Conservation (phyloP, 2,113 vertebrate genomes). For the Ptilorrhoa leucosticta region DNA sequence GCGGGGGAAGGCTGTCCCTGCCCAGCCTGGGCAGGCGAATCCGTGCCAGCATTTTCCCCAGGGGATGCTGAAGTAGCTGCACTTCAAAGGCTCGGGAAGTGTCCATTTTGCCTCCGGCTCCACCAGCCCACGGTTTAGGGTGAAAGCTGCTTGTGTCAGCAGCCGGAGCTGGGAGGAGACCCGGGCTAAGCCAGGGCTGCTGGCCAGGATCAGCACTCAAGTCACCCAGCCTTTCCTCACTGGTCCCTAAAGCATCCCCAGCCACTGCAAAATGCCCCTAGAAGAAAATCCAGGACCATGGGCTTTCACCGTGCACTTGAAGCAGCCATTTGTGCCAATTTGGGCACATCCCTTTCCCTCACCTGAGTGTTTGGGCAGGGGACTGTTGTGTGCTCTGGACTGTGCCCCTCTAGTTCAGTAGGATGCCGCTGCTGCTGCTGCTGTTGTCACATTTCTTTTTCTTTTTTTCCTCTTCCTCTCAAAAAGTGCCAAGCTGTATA, state of each 20-base stretch:
- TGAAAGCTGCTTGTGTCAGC: slow-evolving; percentile 55
- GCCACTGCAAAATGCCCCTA: rapidly evolving
- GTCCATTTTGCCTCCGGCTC: slow-evolving; percentile 42
- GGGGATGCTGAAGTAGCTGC: slow-evolving; percentile 18
- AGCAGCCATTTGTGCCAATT: not conserved
- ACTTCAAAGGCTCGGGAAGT: slow-evolving; percentile 48
- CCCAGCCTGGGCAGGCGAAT: not conserved
- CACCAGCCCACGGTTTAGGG: not conserved
- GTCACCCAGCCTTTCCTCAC: not conserved
- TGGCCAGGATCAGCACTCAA: not conserved
- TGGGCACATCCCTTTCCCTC: not conserved
- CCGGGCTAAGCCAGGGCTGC: not conserved
- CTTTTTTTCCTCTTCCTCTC: not conserved
- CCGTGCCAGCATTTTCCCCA: not conserved
- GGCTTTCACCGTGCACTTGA: not conserved
- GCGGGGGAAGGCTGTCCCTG: not conserved
- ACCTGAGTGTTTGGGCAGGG: rapidly evolving
- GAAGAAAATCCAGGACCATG: not conserved
- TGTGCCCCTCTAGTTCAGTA: not conserved
- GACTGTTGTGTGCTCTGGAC: not conserved
- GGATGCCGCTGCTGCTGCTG: not conserved
- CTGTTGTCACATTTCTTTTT: not conserved
- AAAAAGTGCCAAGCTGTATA: not conserved
- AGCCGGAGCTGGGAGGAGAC: not conserved
- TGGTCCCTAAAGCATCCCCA: not conserved